Base-by-base conservation (phyloP, 2,888 invertebrate species). In the Bugulina stolonifera region DNA sequence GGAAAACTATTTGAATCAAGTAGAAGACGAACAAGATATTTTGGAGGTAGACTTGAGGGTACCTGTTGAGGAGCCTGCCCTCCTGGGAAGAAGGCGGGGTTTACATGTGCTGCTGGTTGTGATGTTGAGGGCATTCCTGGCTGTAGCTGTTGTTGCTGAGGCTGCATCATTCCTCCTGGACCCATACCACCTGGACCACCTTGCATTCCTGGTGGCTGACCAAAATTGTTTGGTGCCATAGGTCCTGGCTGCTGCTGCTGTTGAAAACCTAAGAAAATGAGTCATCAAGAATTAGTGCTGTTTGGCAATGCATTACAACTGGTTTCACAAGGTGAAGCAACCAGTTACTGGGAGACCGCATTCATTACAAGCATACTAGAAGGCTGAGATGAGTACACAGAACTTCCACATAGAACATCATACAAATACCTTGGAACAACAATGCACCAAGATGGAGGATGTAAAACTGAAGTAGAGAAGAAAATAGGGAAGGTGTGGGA, bases 81-180 rank as follows among this genome's bases (percentile, higher is more conserved):
- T 34, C 70, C 70, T 3, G 91, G 92, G 86, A 95, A 95, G 89
- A 96, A 96, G 74, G 95, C 95, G 55, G 96, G 95, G 87, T 96
- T 96, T 77, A 96, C 94, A 85, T 96, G 95, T 69, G 95, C 94
- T 34, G 94, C 94, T n/a, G 86, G 85, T 32, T 96, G 95, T 69
- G 95, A 94, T 34, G 94, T 94, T n/a, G 86, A 27, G 29, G 43
- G 32, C 35, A 70, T 73, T 1, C 27, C 55, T 5, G 22, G 29
- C 22, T 34, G 69, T 18, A 35, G 25, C 32, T 32, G 76, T 72
- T 23, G 75, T 73, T 2, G 72, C 54, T 14, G 69, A 70, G 23
- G 72, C 72, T 43, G 54, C 69, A 32, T 55, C n/a, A n/a, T n/a
- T n/a, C n/a, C n/a, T 22, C 25, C 64, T 22, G 54, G 55, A 32